phyloP scores from a whole-genome alignment of 2,797 vertebrate species.

The Myripristis jacobus region DNA sequence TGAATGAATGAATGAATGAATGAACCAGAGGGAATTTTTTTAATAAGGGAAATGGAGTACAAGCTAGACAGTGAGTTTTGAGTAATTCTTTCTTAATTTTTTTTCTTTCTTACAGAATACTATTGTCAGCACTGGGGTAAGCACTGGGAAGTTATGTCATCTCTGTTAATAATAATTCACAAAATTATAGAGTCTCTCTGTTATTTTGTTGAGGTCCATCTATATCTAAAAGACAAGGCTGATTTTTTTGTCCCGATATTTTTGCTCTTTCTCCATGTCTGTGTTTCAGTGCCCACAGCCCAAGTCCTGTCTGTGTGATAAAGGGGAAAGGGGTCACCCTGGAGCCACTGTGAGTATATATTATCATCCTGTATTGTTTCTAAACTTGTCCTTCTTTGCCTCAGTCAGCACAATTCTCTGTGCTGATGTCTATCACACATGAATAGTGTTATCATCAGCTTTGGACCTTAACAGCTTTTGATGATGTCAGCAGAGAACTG shows the following conservation, averaged over 20 bases:
- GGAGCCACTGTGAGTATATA: conserved; percentile 72
- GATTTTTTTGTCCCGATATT: background rate
- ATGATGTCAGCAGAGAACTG: background rate
- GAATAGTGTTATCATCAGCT: background rate
- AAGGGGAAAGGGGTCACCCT: conserved; percentile 73
- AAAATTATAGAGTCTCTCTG: background rate
- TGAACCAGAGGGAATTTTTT: background rate
- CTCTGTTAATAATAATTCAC: background rate
- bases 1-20: no score
- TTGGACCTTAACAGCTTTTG: background rate
- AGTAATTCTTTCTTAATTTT: conserved; percentile 9
- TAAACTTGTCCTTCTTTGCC: background rate
- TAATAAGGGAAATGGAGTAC: no score
- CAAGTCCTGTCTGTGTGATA: conserved; percentile 78
- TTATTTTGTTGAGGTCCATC: background rate
- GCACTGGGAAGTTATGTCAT: conserved; percentile 27
- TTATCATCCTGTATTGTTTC: background rate
- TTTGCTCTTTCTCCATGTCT: background rate
- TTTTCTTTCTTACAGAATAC: conserved; percentile 65
- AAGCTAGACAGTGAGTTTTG: no score
- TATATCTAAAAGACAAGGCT: background rate
- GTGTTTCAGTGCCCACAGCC: conserved; percentile 79
- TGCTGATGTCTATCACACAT: background rate
- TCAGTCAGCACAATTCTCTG: background rate
- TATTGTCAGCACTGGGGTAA: conserved; percentile 72